Base-by-base conservation (phyloP, 2,888 invertebrate species). In the Eumacrocentrus americanus region DNA sequence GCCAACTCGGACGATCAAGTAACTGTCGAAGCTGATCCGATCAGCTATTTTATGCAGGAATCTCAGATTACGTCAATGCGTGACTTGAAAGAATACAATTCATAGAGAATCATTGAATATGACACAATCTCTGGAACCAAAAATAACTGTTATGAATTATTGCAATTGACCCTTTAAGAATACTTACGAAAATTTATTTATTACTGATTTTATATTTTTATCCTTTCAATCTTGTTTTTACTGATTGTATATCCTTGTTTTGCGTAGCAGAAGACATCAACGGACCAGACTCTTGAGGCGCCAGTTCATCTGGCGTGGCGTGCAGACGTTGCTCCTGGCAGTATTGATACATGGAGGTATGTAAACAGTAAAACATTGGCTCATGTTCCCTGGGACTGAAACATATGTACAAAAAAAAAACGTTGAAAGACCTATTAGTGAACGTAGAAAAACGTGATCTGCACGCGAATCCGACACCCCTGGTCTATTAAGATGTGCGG, bases 1-100 rank as follows among this genome's bases (percentile, higher is more conserved):
- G 66, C 68, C 69, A 69, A 70, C 42, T 58, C 29, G 62, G 60
- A 60, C 62, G 58, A 54, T 63, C 40, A 12, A 59, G 47, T 63
- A 64, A 62, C 66, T 61, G 66, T 66, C 61, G 22, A 6, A 29
- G 23, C 40, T 12, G 55, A 60, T 60, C 29, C 37, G 7, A 59
- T 59, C 59, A 34, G 53, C 38, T 59, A 48, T 34, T 29, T 12
- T 50, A 60, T 60, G 48, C 60, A 60, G 60, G 60, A 60, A 60
- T 60, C 55, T 60, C 11, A 44, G 44, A 23, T 60, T 50, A 16
- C 35, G 42, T 23, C 23, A 25, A 11, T 29, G 6, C 44, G 44
- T 54, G 54, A 54, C 42, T 20, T 44, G 54, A 42, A 53, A 53
- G 23, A 54, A 54, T 25, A 54, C 20, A 14, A 52, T 22, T 38